A percentile compares a stretch with the other conserved stretches of the same genome.
Conservation (phyloP, 2,888 invertebrate species). For the Coenonympha arcania region DNA sequence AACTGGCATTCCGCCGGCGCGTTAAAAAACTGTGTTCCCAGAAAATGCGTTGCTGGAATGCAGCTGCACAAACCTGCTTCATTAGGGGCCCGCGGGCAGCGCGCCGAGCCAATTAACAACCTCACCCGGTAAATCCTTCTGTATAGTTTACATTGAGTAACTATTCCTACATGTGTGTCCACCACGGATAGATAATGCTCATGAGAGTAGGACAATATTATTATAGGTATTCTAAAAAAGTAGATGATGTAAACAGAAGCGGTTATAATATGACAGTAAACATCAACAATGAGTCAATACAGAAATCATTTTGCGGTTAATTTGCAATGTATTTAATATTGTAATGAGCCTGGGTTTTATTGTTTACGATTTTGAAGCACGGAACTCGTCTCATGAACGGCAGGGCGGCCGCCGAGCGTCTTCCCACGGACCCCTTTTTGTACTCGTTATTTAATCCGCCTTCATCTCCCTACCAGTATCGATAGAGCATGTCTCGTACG, state of each 20-base stretch:
- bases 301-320: constrained; percentile 14
- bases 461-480: constrained; percentile 28
- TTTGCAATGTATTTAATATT: constrained; percentile 15
- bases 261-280: constrained; percentile 10
- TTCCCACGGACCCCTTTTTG: constrained; percentile 36
- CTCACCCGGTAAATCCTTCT: background rate
- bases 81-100: constrained; percentile 45
- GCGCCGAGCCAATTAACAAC: constrained; percentile 16
- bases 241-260: background rate
- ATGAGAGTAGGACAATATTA: too few relatives aligned
- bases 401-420: constrained; percentile 24
- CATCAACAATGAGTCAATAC: constrained; percentile 15
- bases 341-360: constrained; percentile 8
- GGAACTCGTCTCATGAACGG: constrained; percentile 42
- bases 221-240: background rate
- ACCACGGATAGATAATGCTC: background rate
- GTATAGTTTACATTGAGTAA: too few relatives aligned
- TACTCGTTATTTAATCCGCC: constrained; percentile 30
- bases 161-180: too few relatives aligned
- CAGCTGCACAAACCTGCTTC: constrained; percentile 48
- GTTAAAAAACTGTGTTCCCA: constrained; percentile 60
- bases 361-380: constrained; percentile 14
- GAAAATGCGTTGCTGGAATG: constrained; percentile 62
- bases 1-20: constrained; percentile 55
- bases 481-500: constrained; percentile 29